These are phyloP conservation scores for Liopterus haemorrhoidalis DNA, from an alignment of 2,888 invertebrate genomes.

Conservation along the genomic window DNA sequence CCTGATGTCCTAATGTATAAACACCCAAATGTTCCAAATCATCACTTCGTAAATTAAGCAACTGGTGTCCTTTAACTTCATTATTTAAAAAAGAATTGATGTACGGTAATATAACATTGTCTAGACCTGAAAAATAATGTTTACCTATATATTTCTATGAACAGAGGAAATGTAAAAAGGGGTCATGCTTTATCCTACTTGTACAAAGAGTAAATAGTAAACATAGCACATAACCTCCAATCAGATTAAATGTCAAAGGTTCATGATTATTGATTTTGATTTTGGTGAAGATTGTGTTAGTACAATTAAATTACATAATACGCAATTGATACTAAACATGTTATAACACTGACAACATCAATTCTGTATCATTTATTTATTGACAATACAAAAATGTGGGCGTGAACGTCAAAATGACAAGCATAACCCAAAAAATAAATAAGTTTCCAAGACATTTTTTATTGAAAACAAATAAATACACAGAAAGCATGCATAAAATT, in stretches of 20 bases:
- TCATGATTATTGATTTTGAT: constrained; percentile 22
- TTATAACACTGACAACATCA: constrained; percentile 2
- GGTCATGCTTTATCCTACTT: constrained; percentile 12
- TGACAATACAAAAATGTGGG: constrained; percentile 20
- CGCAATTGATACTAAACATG: background rate
- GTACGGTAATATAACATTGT: constrained; percentile 72
- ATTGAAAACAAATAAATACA: background rate
- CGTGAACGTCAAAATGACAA: constrained; percentile 20
- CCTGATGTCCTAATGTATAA: constrained; percentile 84
- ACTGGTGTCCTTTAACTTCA: constrained; percentile 72
- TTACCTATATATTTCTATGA: constrained; percentile 7
- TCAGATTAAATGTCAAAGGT: constrained; percentile 20
- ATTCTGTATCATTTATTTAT: constrained; percentile 4
- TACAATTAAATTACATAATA: constrained; percentile 11
- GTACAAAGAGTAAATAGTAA: constrained; percentile 14
- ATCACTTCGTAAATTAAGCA: constrained; percentile 79
- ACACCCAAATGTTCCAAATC: constrained; percentile 85
- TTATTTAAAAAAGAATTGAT: constrained; percentile 74
- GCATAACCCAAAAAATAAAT: constrained; percentile 18
- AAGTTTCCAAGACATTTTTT: background rate
- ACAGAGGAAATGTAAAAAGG: constrained; percentile 18
- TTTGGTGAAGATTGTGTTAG: constrained; percentile 6
- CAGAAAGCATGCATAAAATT: constrained; percentile 26
- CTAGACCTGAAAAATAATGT: constrained; percentile 58
- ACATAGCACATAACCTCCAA: constrained; percentile 22